Percentiles rank a stretch among this genome's conserved stretches.
Evolutionary conservation across 2,113 vertebrate species (phyloP).

Genomic region (Pluvialis apricaria): DNA sequence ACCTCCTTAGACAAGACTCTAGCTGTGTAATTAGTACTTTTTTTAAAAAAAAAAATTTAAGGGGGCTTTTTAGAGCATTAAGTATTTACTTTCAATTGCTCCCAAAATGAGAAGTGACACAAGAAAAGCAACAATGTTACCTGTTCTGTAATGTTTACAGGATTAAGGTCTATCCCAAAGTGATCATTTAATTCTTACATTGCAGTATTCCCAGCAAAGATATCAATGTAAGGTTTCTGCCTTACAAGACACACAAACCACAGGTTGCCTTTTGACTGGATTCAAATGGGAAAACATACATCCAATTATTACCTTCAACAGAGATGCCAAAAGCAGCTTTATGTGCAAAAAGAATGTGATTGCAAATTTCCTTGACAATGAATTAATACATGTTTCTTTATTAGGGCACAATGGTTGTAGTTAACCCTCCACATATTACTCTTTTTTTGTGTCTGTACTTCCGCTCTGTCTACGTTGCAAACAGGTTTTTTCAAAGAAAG

Average conservation of each 20-base stretch:
- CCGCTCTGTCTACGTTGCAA: not conserved
- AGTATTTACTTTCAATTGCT: not conserved
- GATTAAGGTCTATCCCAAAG: not conserved
- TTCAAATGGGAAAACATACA: not conserved
- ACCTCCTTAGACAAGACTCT: not conserved
- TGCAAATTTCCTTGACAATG: not conserved
- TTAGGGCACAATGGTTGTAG: not conserved
- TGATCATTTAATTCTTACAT: not conserved
- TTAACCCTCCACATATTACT: not conserved
- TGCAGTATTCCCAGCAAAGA: not conserved
- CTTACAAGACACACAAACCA: not conserved
- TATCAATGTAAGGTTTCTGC: not conserved
- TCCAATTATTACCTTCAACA: not conserved
- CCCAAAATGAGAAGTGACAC: not conserved
- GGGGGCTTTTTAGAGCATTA: not conserved
- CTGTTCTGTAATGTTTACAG: not conserved
- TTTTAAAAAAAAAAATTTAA: not conserved
- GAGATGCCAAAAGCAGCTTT: not conserved
- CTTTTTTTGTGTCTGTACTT: not conserved
- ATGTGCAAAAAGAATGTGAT: not conserved
- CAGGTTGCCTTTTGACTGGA: not conserved
- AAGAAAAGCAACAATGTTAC: not conserved
- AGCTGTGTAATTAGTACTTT: not conserved
- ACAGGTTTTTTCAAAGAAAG: not conserved
- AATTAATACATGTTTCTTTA: not conserved